Percentiles rank a stretch among this genome's conserved stretches.
phyloP scores from a whole-genome alignment of 2,797 vertebrate genomes.

The Enteromius unitaeniatus region DNA sequence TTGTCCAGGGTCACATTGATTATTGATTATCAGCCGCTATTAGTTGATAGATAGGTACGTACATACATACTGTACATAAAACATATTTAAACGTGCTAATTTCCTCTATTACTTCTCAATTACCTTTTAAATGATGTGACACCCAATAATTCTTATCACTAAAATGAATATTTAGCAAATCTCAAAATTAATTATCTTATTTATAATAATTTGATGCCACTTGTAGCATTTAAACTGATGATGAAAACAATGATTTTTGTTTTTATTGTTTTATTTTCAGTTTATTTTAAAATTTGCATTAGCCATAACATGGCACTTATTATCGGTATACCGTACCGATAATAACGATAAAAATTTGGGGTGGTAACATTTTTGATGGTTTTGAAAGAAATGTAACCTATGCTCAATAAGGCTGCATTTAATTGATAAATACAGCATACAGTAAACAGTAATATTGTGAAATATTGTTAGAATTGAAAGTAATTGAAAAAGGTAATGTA shows the following conservation, averaged over 20 bases:
- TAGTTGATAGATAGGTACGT: background rate
- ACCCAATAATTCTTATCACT: background rate
- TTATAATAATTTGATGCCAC: background rate
- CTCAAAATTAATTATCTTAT: background rate
- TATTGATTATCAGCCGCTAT: background rate
- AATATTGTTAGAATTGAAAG: background rate
- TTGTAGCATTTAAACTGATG: background rate
- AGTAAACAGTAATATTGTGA: background rate
- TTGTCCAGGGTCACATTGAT: too few relatives aligned
- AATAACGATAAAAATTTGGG: background rate
- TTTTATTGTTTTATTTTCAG: background rate
- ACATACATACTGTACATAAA: background rate
- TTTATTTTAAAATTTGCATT: background rate
- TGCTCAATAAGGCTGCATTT: background rate
- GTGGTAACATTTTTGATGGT: background rate
- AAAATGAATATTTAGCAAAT: background rate
- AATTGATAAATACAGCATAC: background rate
- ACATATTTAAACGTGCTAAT: background rate
- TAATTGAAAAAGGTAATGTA: background rate
- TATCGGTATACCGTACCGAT: background rate
- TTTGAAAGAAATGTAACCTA: background rate
- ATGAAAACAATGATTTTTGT: background rate
- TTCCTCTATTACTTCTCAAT: background rate
- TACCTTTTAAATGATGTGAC: background rate
- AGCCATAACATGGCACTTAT: background rate